Conservation (phyloP, 2,797 vertebrate species). For the Tokudaia muenninki region DNA sequence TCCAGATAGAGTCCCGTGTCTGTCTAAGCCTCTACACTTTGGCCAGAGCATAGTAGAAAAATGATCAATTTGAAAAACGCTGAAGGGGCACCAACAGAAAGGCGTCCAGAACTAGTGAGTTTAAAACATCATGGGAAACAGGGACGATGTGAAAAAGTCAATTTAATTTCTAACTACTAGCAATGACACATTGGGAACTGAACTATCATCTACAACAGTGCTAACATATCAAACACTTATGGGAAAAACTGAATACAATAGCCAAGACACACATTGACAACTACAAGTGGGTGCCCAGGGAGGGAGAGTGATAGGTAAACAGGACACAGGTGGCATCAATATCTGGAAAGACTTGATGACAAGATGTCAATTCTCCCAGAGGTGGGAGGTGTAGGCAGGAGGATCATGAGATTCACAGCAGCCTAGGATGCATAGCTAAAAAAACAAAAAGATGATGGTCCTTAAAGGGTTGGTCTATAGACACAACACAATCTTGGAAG, state of each 20-base stretch:
- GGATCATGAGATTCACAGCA: background rate
- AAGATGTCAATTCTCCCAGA: background rate
- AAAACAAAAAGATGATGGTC: background rate
- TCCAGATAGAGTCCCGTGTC: background rate
- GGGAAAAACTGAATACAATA: background rate
- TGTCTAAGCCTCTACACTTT: conserved; percentile 5
- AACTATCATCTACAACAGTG: background rate
- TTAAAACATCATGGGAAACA: background rate
- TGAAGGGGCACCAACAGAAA: conserved; percentile 5
- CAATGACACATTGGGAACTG: background rate
- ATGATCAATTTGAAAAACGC: background rate
- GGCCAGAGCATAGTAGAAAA: background rate
- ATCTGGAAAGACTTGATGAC: background rate
- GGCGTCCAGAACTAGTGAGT: background rate
- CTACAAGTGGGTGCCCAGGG: background rate
- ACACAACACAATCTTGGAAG: background rate
- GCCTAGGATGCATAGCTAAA: background rate
- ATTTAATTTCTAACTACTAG: background rate
- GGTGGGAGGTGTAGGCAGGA: background rate
- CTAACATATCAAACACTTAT: background rate
- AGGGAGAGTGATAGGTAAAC: background rate
- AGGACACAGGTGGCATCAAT: background rate
- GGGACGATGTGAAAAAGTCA: background rate
- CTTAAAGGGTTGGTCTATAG: background rate
- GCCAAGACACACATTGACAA: background rate